A percentile compares a stretch with the other conserved stretches of the same genome.
Conservation (phyloP, 2,888 invertebrate genomes). For the Megalurothrips usitatus region DNA sequence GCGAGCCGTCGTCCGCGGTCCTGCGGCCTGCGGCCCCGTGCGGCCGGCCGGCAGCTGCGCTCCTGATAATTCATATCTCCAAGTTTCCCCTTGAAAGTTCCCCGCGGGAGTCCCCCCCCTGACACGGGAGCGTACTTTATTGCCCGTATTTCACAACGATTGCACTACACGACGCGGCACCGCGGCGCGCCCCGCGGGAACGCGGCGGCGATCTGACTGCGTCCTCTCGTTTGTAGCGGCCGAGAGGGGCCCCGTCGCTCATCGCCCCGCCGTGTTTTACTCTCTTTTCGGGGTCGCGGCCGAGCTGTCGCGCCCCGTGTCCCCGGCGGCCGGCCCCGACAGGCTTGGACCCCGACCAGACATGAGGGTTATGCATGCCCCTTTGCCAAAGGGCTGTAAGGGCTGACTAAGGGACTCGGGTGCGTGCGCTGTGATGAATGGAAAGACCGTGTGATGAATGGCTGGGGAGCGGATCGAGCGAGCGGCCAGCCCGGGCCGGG, state of each 20-base stretch:
- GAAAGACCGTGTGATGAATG: constrained; percentile 14
- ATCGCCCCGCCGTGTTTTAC: too few species aligned
- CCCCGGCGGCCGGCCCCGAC: neutral
- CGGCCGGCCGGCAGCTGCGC: too few species aligned
- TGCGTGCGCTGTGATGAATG: constrained; percentile 9
- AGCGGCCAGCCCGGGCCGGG: too few species aligned
- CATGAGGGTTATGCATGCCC: constrained; percentile 6
- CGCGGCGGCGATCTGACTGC: too few species aligned
- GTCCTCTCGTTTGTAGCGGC: too few species aligned
- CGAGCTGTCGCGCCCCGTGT: too few species aligned
- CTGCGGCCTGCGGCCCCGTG: too few species aligned
- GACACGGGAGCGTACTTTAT: constrained; percentile 17
- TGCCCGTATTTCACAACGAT: constrained; percentile 16
- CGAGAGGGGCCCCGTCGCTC: too few species aligned
- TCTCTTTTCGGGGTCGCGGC: too few species aligned
- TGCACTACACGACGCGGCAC: too few species aligned
- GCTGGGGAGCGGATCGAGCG: constrained; percentile 3
- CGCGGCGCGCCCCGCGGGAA: too few species aligned
- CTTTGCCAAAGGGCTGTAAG: neutral
- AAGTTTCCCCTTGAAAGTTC: neutral
- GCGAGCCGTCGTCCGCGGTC: neutral
- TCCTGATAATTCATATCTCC: constrained; percentile 16
- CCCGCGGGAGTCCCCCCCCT: neutral
- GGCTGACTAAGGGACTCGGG: constrained; percentile 21
- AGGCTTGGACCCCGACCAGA: neutral